Evolutionary conservation across 1,140 invertebrate species (phyloP).

Genomic region (Drosophila pallidifrons): DNA sequence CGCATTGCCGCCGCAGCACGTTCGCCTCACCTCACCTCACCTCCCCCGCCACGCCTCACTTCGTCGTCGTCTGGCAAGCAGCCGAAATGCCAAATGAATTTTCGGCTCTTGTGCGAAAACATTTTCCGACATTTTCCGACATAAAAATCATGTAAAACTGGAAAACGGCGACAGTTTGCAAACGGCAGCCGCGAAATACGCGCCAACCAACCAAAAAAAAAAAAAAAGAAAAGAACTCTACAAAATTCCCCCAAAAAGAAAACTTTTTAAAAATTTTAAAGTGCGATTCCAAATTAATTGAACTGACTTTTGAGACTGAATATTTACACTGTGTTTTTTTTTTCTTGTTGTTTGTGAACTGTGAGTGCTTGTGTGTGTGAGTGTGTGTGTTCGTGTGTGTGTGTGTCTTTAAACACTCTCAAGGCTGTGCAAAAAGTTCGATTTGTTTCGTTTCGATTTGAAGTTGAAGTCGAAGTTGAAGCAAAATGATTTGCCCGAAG

Average conservation of each 20-base stretch:
- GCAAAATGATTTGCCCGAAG: conserved; percentile 79
- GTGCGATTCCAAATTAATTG: neutral
- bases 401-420: neutral
- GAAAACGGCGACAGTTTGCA: conserved; percentile 84
- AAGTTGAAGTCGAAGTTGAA: neutral
- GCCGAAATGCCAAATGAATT: conserved; percentile 52
- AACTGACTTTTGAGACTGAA: no score
- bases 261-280: neutral
- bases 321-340: conserved; percentile 25
- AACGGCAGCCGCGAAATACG: conserved; percentile 77
- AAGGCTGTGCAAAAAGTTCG: neutral
- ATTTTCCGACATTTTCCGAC: conserved; percentile 69
- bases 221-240: conserved; percentile 16
- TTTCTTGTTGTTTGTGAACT: conserved; percentile 3
- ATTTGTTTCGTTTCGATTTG: neutral
- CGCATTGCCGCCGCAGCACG: conserved; percentile 5
- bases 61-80: conserved; percentile 11
- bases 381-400: neutral
- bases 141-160: conserved; percentile 84
- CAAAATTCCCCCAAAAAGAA: no score
- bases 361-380: conserved; percentile 10
- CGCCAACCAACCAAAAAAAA: conserved; percentile 51
- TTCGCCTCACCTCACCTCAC: neutral
- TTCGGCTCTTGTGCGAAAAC: conserved; percentile 63
- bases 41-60: no score